These are phyloP conservation scores for Zonitis immaculata DNA, from an alignment of 2,888 invertebrate genomes.

Conservation along the genomic window DNA sequence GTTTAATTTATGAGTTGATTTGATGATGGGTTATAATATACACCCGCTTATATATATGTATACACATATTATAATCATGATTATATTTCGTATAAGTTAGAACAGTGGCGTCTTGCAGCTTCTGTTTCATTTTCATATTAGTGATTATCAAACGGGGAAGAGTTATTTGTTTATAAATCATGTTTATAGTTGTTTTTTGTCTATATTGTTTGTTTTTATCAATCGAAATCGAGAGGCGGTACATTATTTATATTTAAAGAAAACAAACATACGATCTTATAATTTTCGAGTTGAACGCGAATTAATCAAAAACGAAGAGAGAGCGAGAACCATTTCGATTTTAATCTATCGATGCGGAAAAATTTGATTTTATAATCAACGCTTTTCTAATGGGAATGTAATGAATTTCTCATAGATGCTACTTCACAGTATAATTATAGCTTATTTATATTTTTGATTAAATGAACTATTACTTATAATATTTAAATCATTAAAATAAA, in stretches of 20 bases:
- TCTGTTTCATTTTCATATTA: constrained; percentile 18
- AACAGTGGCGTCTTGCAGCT: constrained; percentile 20
- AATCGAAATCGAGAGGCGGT: constrained; percentile 32
- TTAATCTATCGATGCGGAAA: constrained; percentile 6
- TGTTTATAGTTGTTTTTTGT: constrained; percentile 3
- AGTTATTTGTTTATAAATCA: constrained; percentile 12
- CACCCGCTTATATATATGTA: too few species aligned
- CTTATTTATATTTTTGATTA: neutral
- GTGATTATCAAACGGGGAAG: constrained; percentile 5
- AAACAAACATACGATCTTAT: constrained; percentile 33
- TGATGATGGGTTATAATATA: constrained; percentile 9
- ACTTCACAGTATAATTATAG: constrained; percentile 18
- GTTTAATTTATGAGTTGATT: constrained; percentile 42
- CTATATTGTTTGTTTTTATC: constrained; percentile 31
- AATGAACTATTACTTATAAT: too few species aligned
- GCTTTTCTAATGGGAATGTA: constrained; percentile 26
- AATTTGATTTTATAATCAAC: neutral
- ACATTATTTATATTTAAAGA: constrained; percentile 34
- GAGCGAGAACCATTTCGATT: constrained; percentile 13
- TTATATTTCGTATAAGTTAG: neutral
- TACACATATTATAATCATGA: too few species aligned
- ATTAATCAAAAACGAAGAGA: constrained; percentile 20
- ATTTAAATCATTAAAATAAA: neutral
- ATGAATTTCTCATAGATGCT: constrained; percentile 17
- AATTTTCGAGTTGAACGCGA: constrained; percentile 17